These are phyloP conservation scores for Apodemus agrarius DNA, from an alignment of 2,797 vertebrate species.

Conservation along the genomic window DNA sequence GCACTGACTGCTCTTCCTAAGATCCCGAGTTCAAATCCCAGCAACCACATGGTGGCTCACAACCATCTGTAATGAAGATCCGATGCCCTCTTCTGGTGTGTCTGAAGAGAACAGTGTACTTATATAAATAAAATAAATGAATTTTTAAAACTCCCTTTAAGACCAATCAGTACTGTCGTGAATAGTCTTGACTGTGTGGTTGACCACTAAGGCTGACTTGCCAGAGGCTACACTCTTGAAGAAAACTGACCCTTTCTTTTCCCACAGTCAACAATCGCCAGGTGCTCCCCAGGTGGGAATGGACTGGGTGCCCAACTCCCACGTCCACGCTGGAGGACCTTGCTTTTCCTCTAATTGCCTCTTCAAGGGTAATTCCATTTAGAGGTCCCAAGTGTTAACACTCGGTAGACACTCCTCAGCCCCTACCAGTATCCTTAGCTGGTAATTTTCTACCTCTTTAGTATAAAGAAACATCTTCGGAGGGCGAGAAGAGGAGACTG, in stretches of 20 bases:
- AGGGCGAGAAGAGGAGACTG: background rate
- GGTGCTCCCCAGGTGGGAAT: background rate
- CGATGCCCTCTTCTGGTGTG: no score
- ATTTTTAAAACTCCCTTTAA: background rate
- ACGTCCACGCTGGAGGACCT: background rate
- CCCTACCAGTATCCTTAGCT: background rate
- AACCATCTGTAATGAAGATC: no score
- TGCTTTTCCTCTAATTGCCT: background rate
- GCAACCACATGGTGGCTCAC: no score
- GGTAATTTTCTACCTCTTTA: background rate
- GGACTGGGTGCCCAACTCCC: background rate
- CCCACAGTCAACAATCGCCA: no score
- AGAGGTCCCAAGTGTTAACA: background rate
- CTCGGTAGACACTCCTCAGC: background rate
- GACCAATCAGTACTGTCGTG: background rate
- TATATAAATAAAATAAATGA: background rate
- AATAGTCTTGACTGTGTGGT: no score
- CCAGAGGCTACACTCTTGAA: background rate
- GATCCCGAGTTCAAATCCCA: no score
- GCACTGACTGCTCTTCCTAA: no score
- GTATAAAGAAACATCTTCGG: background rate
- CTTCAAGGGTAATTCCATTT: background rate
- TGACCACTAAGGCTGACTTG: background rate
- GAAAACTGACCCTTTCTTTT: background rate
- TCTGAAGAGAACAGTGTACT: no score